These are phyloP conservation scores for Luperina nickerlii DNA, from an alignment of 2,888 invertebrate species.

Conservation along the genomic window DNA sequence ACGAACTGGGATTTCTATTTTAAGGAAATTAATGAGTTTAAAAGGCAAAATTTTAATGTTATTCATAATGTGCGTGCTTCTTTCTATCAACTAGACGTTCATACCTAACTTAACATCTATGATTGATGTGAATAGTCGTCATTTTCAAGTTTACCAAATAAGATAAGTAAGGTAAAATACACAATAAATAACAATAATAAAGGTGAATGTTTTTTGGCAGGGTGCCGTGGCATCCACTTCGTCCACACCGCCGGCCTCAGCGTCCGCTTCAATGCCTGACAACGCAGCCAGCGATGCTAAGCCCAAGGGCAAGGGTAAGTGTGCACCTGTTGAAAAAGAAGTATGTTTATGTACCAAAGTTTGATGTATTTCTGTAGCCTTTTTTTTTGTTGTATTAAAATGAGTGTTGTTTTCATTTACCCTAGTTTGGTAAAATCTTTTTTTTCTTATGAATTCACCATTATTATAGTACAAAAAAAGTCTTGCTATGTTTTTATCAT, in stretches of 20 bases:
- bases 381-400: not conserved
- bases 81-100: not conserved
- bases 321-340: not conserved
- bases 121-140: not conserved
- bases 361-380: not conserved
- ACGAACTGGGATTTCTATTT: not conserved
- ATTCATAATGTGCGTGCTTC: not conserved
- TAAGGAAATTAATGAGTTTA: not conserved
- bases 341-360: not conserved
- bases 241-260: constrained; percentile 86
- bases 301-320: constrained; percentile 83
- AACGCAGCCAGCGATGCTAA: constrained; percentile 85
- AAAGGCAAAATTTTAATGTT: not conserved
- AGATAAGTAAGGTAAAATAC: not conserved
- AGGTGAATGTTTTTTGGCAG: constrained; percentile 67
- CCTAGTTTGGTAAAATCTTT: not conserved
- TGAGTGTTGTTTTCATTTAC: not conserved
- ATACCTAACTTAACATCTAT: not conserved
- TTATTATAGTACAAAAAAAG: not conserved
- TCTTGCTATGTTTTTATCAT: not conserved
- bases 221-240: constrained; percentile 89
- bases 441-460: not conserved
- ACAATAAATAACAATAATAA: constrained; percentile 6
- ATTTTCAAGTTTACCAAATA: not conserved
- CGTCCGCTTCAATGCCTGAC: constrained; percentile 87